phyloP scores from a whole-genome alignment of 2,113 vertebrate genomes.

The Oncorhynchus gorbuscha region DNA sequence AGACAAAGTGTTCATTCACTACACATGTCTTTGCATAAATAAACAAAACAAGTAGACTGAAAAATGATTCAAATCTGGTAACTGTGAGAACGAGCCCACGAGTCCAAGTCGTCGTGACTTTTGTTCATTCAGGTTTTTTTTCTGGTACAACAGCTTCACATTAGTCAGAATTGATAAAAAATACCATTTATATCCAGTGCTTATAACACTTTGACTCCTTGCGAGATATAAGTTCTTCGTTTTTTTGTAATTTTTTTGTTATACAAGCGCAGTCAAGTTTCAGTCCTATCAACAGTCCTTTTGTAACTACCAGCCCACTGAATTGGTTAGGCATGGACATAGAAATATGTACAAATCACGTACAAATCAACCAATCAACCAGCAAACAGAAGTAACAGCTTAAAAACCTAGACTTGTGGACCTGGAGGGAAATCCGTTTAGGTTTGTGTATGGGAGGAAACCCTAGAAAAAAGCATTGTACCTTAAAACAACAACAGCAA shows the following conservation, averaged over 20 bases:
- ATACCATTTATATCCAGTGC: slow-evolving; percentile 99
- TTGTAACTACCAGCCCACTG: slow-evolving; percentile 86
- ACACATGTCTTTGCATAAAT: slow-evolving; percentile 97
- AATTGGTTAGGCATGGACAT: slow-evolving; percentile 91
- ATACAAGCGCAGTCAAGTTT: slow-evolving; percentile 97
- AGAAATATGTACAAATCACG: slow-evolving; percentile 82
- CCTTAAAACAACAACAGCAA: slow-evolving; percentile 65
- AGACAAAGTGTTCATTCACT: slow-evolving; percentile 95
- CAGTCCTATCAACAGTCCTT: slow-evolving; percentile 91
- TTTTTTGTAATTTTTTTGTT: slow-evolving; percentile 62
- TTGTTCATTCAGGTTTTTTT: slow-evolving; percentile 90
- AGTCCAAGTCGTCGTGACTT: slow-evolving; percentile 88
- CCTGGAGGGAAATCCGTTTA: slow-evolving; percentile 76
- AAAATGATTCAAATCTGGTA: slow-evolving; percentile 92
- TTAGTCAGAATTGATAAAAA: slow-evolving; percentile 99
- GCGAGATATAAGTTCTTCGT: slow-evolving; percentile 69
- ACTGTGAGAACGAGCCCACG: slow-evolving; percentile 89
- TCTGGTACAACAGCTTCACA: slow-evolving; percentile 97
- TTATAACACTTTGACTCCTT: slow-evolving; percentile 97
- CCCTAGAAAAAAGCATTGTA: slow-evolving; percentile 50
- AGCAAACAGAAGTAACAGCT: slow-evolving; percentile 80
- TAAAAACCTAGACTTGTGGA: slow-evolving; percentile 80
- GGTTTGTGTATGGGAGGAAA: slow-evolving; percentile 45
- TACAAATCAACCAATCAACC: slow-evolving; percentile 73
- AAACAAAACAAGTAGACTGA: slow-evolving; percentile 94